These are phyloP conservation scores for Condylura cristata DNA, from an alignment of 2,113 vertebrate species.

Conservation along the genomic window DNA sequence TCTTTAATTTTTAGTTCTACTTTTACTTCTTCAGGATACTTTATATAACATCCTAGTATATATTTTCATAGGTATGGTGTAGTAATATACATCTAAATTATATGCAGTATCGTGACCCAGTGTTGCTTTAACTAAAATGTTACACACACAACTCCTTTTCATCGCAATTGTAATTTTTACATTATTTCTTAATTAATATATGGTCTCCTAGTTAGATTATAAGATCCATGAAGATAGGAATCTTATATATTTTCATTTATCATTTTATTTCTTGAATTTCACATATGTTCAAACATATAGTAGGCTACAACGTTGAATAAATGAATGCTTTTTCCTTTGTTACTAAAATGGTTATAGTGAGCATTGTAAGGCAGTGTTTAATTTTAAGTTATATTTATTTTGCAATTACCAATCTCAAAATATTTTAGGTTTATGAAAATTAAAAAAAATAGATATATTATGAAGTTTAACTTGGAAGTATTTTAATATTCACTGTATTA, in stretches of 20 bases:
- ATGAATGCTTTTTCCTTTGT: background rate
- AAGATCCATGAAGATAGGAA: background rate
- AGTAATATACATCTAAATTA: too few relatives aligned
- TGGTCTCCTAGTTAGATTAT: background rate
- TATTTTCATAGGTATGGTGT: too few relatives aligned
- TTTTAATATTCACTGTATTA: background rate
- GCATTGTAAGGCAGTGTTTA: background rate
- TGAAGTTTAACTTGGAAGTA: background rate
- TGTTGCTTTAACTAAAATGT: too few relatives aligned
- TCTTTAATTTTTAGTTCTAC: background rate
- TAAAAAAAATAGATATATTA: background rate
- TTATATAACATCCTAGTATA: background rate
- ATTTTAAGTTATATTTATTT: slow-evolving; percentile 36
- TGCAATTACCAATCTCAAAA: background rate
- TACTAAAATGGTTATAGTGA: slow-evolving; percentile 11
- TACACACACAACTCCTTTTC: too few relatives aligned
- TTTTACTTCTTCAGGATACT: background rate
- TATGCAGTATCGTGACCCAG: too few relatives aligned
- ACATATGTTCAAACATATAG: background rate
- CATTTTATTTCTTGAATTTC: background rate
- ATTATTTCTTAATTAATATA: background rate
- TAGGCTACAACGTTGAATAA: background rate
- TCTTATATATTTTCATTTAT: background rate
- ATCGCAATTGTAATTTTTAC: background rate
- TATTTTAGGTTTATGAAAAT: background rate